Conservation (phyloP, 2,888 invertebrate genomes). For the Drepanosiphum platanoidis region DNA sequence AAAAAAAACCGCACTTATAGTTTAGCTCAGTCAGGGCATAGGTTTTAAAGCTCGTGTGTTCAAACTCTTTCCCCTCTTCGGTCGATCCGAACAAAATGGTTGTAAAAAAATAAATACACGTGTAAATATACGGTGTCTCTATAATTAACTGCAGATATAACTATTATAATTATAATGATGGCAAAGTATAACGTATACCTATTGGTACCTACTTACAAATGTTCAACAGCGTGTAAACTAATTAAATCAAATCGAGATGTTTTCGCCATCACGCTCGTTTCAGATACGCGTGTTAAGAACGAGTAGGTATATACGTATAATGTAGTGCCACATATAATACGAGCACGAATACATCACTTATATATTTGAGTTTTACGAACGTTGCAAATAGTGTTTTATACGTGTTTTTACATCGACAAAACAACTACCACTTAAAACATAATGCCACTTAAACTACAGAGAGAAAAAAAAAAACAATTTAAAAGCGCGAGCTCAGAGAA, state of each 20-base stretch:
- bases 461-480: too few relatives aligned
- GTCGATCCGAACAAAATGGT: not conserved
- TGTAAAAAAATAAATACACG: not conserved
- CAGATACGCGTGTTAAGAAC: not conserved
- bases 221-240: conserved; percentile 15
- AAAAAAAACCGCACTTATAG: too few relatives aligned
- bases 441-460: too few relatives aligned
- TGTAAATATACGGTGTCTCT: not conserved
- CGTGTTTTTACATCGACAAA: too few relatives aligned
- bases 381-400: not conserved
- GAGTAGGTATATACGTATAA: too few relatives aligned
- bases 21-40: too few relatives aligned
- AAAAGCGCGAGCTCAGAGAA: too few relatives aligned
- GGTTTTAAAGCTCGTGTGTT: too few relatives aligned
- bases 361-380: not conserved
- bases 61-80: too few relatives aligned
- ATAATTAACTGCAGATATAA: too few relatives aligned
- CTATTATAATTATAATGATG: not conserved
- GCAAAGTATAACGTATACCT: not conserved
- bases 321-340: not conserved
- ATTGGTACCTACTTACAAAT: not conserved
- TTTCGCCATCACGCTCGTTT: not conserved
- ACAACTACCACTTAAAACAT: too few relatives aligned
- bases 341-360: not conserved
- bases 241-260: conserved; percentile 25